Conservation (phyloP, 2,888 invertebrate genomes). For the Dasysyrphus tricinctus region DNA sequence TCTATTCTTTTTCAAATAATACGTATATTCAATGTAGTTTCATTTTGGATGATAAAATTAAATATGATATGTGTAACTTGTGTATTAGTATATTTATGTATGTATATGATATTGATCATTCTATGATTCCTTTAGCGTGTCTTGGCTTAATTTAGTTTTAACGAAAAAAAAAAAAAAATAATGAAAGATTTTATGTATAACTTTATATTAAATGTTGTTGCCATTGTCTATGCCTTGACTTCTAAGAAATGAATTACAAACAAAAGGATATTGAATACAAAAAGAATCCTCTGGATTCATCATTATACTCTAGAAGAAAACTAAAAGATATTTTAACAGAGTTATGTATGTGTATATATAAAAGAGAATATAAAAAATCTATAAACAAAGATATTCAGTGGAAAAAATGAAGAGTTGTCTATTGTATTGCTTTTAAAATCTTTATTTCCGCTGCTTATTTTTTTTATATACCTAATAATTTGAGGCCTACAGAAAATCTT, state of each 20-base stretch:
- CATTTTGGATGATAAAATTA: slow-evolving; percentile 35
- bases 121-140: slow-evolving; percentile 69
- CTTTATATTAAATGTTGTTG: slow-evolving; percentile 71
- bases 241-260: slow-evolving; percentile 45
- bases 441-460: slow-evolving; percentile 58
- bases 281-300: slow-evolving; percentile 25
- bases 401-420: slow-evolving; percentile 13
- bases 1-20: neutral
- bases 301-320: slow-evolving; percentile 33
- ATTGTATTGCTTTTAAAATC: slow-evolving; percentile 44
- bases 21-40: slow-evolving; percentile 41
- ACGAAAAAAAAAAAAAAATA: slow-evolving; percentile 11
- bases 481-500: slow-evolving; percentile 47
- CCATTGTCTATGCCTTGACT: slow-evolving; percentile 74
- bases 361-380: neutral
- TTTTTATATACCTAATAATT: slow-evolving; percentile 45
- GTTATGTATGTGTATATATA: slow-evolving; percentile 28
- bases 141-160: slow-evolving; percentile 65
- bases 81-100: slow-evolving; percentile 24
- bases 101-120: slow-evolving; percentile 32
- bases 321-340: slow-evolving; percentile 55
- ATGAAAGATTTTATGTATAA: slow-evolving; percentile 56
- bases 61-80: slow-evolving; percentile 28
- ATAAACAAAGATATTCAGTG: slow-evolving; percentile 6
- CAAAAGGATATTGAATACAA: slow-evolving; percentile 22